Evolutionary conservation across 2,113 vertebrate genomes (phyloP), one percentile per base, ranked within the genome.

Genomic region (Odontesthes bonariensis): DNA sequence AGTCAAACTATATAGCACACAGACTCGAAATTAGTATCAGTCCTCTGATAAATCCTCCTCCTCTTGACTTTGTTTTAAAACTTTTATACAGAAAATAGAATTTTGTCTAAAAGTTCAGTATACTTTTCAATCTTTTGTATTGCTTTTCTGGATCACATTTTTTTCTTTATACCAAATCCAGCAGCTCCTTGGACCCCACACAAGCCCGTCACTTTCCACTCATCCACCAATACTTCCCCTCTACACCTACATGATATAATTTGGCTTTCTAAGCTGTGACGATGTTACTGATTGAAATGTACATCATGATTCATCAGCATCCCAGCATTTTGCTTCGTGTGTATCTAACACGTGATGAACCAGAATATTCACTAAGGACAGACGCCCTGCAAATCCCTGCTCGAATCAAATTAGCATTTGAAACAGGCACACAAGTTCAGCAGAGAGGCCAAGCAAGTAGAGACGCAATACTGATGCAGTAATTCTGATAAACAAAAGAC

Each of bases 381-480:
- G 23, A 44, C 8, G 2, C 38, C 42, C 58, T 13, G 63, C 59
- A 76, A 81, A 78, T 83, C 46, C 73, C 53, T 38, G 1, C 49
- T 49, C 23, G 64, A 65, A 80, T 56, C 5, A 44, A 61, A 79
- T 82, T 62, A 56, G 46, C 69, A 75, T 86, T 74, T 73, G 27
- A 70, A 80, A 75, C 66, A 67, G 72, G 63, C 33, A 42, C 51
- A 62, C 0, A 32, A 58, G 62, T 69, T 76, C 63, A 69, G 33
- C 40, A 27, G 27, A 5, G 19, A 64, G 67, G 51, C 54, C 33
- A 19, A 40, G 56, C 17, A 40, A 68, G 56, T 44, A 57, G 60
- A 44, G 46, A 12, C 6, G 5, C 38, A 32, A 8, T 5, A 59
- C 40, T 32, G 27, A 42, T 12, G 31, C n/a, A 17, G 13, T n/a